phyloP scores from a whole-genome alignment of 2,113 vertebrate species.

The Saimiri boliviensis region DNA sequence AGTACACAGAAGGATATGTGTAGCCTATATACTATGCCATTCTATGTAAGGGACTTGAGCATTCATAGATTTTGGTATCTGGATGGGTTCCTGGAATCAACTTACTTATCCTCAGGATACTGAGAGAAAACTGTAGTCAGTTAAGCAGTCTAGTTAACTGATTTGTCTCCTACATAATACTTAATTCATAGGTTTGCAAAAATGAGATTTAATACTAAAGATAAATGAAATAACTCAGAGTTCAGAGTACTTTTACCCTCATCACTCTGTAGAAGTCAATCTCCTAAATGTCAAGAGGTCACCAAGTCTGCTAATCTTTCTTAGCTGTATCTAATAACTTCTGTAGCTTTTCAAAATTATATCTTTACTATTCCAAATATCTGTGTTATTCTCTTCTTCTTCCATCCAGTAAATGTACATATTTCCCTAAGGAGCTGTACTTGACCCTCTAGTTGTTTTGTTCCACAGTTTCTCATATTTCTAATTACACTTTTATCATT shows the following conservation, averaged over 20 bases:
- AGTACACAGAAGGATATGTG: not conserved
- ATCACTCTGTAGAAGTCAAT: not conserved
- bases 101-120: not conserved
- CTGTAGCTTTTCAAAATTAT: not conserved
- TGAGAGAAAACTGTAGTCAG: not conserved
- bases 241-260: not conserved
- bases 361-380: not conserved
- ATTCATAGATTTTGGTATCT: not conserved
- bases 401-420: not conserved
- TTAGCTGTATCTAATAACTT: not conserved
- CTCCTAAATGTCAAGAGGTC: not conserved
- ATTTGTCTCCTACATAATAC: not conserved
- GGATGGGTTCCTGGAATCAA: not conserved
- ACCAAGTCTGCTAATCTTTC: not conserved
- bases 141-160: not conserved
- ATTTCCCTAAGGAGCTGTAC: not conserved
- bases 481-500: constrained; percentile 9
- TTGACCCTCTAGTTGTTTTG: not conserved
- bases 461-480: not conserved
- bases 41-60: not conserved
- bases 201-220: not conserved
- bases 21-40: not conserved
- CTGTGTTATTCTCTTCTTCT: not conserved
- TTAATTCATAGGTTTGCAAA: not conserved
- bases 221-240: not conserved